Evolutionary conservation across 2,888 invertebrate genomes (phyloP).

Genomic region (Ischnura elegans): DNA sequence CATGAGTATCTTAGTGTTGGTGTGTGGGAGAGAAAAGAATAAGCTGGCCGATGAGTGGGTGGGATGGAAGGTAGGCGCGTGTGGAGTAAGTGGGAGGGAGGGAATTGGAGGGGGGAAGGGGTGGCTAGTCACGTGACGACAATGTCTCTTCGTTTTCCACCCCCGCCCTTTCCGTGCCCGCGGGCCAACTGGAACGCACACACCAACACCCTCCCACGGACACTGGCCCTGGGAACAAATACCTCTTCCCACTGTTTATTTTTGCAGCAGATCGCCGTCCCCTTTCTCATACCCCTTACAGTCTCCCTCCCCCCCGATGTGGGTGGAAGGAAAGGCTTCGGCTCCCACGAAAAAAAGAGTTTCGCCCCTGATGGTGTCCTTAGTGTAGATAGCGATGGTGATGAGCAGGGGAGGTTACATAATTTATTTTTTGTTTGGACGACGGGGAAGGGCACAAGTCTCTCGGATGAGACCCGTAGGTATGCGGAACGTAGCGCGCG

Average conservation of each 20-base stretch:
- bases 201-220: neutral
- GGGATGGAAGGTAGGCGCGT: neutral
- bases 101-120: neutral
- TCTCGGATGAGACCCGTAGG: neutral
- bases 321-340: neutral
- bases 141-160: slow-evolving; percentile 61
- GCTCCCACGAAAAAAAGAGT: neutral
- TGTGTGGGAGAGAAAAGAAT: neutral
- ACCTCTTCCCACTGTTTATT: slow-evolving; percentile 55
- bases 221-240: slow-evolving; percentile 23
- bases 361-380: neutral
- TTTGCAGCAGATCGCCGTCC: slow-evolving; percentile 31
- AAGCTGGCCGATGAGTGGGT: neutral
- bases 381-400: slow-evolving; percentile 35
- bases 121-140: slow-evolving; percentile 49
- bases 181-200: neutral
- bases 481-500: neutral
- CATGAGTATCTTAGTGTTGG: neutral
- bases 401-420: neutral
- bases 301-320: neutral
- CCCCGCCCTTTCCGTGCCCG: slow-evolving; percentile 32
- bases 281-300: neutral
- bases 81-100: neutral
- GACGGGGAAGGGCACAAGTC: neutral
- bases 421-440: neutral